Percentiles rank a stretch among this genome's conserved stretches.
phyloP scores from a whole-genome alignment of 2,113 vertebrate species.

The Nothoprocta perdicaria region DNA sequence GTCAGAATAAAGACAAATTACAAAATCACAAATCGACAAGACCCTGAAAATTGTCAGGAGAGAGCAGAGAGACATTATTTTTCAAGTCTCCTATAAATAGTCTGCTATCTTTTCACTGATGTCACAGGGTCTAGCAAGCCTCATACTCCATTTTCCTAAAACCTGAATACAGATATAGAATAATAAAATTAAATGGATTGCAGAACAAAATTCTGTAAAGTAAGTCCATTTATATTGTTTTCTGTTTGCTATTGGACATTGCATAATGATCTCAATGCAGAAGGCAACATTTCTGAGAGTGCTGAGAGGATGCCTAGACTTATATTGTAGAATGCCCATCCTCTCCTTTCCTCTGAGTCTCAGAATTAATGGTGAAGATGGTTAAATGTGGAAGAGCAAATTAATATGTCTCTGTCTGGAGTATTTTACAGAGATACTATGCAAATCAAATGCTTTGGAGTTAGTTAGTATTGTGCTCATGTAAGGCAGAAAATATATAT shows the following conservation, averaged over 20 bases:
- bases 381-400: constrained; percentile 52
- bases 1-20: neutral
- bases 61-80: neutral
- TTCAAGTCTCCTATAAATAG: neutral
- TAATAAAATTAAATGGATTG: neutral
- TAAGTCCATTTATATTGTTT: neutral
- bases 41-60: neutral
- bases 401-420: constrained; percentile 69
- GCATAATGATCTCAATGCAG: neutral
- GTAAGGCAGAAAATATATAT: constrained; percentile 26
- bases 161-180: neutral
- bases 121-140: neutral
- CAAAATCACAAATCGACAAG: neutral
- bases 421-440: constrained; percentile 52
- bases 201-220: neutral
- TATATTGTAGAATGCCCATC: neutral
- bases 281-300: neutral
- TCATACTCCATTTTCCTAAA: constrained; percentile 4
- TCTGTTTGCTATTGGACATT: neutral
- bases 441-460: constrained; percentile 55
- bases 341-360: neutral
- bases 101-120: neutral
- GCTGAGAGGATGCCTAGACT: constrained; percentile 13
- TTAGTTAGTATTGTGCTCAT: constrained; percentile 48
- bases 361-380: constrained; percentile 9